Base-by-base conservation (phyloP, 2,888 invertebrate genomes). In the Anorthoa munda region DNA sequence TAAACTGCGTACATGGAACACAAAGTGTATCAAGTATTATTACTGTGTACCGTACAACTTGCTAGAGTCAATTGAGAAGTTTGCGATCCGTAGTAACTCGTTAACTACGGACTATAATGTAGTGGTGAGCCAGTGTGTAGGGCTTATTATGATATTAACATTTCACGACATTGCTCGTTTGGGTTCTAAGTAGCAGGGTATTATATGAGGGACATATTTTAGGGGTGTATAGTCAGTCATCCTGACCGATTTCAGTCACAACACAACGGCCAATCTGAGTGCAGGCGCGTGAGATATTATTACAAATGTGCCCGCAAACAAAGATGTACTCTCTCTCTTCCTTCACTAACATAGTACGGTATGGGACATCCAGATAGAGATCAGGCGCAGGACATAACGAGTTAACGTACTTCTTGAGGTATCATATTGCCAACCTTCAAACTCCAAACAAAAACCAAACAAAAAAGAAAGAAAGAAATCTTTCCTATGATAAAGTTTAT, bases 21-120 rank as follows among this genome's bases (percentile, higher is more conserved):
- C 59, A 58, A n/a, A n/a, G 70, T 72, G 70, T 86, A 72, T 72
- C 63, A 79, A 80, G 53, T 66, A 71, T 76, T 80, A 83, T 86
- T 84, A 64, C 67, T n/a, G 51, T 58, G 65, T 83, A 59, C 72
- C 65, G 66, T 56, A 81, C 67, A 77, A 76, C 63, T 79, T 70
- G 56, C 56, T 66, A 66, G 58, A 79, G 72, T 73, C 74, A 69
- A 75, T 72, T 66, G 66, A 50, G 68, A 82, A 79, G 70, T 76
- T 81, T 55, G 64, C 26, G 39, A 66, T 66, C 67, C 67, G n/a
- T 53, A 66, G 60, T 59, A 84, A 66, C 75, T 65, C n/a, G 58
- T 26, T 79, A 46, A 79, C 61, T 59, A 59, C 53, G 55, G 13
- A 45, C 26, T 46, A 31, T 64, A 48, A 59, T 45, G 46, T 60